These are phyloP conservation scores for Petromus typicus DNA, from an alignment of 2,113 vertebrate species.

Conservation along the genomic window DNA sequence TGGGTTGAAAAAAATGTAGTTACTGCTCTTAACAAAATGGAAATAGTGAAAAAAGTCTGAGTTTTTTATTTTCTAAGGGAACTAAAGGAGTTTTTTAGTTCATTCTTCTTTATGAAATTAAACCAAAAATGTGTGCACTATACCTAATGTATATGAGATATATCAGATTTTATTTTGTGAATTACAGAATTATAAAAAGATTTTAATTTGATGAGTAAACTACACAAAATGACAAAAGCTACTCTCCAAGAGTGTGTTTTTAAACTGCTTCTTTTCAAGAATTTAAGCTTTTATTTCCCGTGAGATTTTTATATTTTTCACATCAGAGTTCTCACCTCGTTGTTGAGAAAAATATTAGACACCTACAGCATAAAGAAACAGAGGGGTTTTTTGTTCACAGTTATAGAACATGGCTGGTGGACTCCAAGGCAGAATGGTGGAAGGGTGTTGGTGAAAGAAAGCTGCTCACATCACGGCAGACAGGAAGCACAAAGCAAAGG, in stretches of 20 bases:
- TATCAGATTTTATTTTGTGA: slow-evolving; percentile 6
- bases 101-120: slow-evolving; percentile 40
- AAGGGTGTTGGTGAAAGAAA: background rate
- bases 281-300: background rate
- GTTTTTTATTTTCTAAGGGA: slow-evolving; percentile 29
- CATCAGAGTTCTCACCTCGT: background rate
- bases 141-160: background rate
- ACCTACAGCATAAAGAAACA: background rate
- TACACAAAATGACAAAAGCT: background rate
- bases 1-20: background rate
- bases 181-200: background rate
- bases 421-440: background rate
- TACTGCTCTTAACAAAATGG: slow-evolving; percentile 1
- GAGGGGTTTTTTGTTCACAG: background rate
- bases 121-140: background rate
- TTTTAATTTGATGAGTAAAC: slow-evolving; percentile 38
- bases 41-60: slow-evolving; percentile 8
- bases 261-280: slow-evolving; percentile 1
- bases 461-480: background rate
- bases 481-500: background rate
- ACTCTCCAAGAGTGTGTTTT: background rate
- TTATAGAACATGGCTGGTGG: background rate
- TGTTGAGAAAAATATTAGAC: background rate
- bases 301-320: background rate
- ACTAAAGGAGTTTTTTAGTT: background rate